phyloP scores from a whole-genome alignment of 1,140 invertebrate genomes.

The Nylanderia fulva region DNA sequence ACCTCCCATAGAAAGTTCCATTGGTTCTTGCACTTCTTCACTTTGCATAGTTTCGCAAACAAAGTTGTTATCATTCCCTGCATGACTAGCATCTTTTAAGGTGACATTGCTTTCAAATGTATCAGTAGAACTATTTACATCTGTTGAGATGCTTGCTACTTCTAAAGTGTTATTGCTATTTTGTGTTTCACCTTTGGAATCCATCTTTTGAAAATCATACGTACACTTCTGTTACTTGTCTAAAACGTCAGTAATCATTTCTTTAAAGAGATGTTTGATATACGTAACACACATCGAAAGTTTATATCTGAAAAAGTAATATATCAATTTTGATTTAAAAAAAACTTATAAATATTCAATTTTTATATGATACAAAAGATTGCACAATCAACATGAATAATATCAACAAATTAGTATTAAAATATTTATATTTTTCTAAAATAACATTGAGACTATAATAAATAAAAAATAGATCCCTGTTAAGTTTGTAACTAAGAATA shows the following conservation, averaged over 20 bases:
- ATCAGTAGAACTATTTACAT: not conserved
- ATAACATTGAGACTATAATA: too few species aligned
- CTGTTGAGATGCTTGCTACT: not conserved
- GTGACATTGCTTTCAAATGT: not conserved
- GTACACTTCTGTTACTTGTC: not conserved
- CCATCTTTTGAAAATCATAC: conserved; percentile 9
- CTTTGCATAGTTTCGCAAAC: not conserved
- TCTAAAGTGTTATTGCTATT: not conserved
- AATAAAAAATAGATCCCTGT: too few species aligned
- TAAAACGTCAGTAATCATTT: not conserved
- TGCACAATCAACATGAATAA: too few species aligned
- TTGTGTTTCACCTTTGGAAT: not conserved
- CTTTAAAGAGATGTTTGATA: not conserved
- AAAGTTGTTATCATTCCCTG: not conserved
- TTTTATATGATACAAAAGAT: not conserved
- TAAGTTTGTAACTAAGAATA: not conserved
- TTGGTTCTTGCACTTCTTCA: not conserved
- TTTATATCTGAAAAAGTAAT: conserved; percentile 7
- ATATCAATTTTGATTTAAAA: not conserved
- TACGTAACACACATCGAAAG: not conserved
- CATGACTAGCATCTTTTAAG: not conserved
- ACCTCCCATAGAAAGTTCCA: conserved; percentile 15
- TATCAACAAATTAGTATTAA: not conserved
- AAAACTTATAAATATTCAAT: not conserved
- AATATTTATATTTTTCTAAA: too few species aligned